Base-by-base conservation (phyloP, 2,113 vertebrate species). In the Lynx canadensis region DNA sequence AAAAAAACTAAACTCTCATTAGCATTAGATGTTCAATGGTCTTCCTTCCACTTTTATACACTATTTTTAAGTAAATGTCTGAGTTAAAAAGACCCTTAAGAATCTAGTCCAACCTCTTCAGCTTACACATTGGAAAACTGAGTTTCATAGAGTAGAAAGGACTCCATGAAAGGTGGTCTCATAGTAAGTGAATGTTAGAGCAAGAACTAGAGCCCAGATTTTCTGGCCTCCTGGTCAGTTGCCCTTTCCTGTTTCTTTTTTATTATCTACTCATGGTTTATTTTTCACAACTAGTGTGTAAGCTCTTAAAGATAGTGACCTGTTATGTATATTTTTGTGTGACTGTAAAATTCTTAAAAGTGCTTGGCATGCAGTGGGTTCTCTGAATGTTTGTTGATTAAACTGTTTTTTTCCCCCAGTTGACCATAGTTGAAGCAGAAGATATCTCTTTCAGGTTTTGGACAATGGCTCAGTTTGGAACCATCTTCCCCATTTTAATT, bases 401-500 rank as follows among this genome's bases (percentile, higher is more conserved):
- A 66, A 89, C 10, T 55, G 68, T 65, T 93, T 45, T 45, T 88
- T 33, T 71, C 38, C 33, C 10, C 7, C 15, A 60, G 10, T 82
- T 97, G 85, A 86, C n/a, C 13, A 45, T 66, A 57, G 33, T 90
- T 93, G 52, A 60, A 89, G 5, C 38, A 76, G 90, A 89, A 69
- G 16, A 74, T 21, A 36, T 57, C 41, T 41, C 6, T 76, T 63
- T 68, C 48, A 79, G 27, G 11, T 90, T 95, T 82, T 36, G 63
- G 16, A 13, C 23, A 80, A 45, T 95, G 68, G 7, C 50, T 90
- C 12, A 50, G 31, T 68, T 88, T 50, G 11, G 63, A 93, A 84
- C 9, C 10, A 55, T 82, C 5, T 93, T 97, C 93, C 14, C 29
- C 68, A 87, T 66, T 93, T 96, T 86, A 82, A 78, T 96, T 97